These are phyloP conservation scores for Tinea pellionella DNA, from an alignment of 2,888 invertebrate species.

Conservation along the genomic window DNA sequence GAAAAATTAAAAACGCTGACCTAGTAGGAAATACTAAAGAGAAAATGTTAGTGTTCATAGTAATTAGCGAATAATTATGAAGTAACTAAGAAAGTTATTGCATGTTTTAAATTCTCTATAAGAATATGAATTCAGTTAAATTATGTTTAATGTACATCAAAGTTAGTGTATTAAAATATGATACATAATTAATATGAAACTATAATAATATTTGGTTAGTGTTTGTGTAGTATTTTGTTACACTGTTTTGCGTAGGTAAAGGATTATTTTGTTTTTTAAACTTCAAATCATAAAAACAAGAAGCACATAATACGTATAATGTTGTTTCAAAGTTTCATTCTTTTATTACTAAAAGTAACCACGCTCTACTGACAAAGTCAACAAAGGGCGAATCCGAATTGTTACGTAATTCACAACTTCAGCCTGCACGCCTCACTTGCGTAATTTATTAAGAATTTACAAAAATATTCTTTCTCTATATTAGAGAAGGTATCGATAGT, in stretches of 20 bases:
- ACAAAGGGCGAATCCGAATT: slow-evolving; percentile 6
- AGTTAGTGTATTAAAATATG: too few relatives aligned
- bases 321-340: neutral
- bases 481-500: neutral
- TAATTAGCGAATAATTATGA: neutral
- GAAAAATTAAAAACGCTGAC: neutral
- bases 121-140: too few relatives aligned
- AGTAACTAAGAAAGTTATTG: too few relatives aligned
- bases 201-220: too few relatives aligned
- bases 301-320: neutral
- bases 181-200: too few relatives aligned
- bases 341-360: slow-evolving; percentile 1
- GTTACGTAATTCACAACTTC: slow-evolving; percentile 5
- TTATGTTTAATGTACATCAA: too few relatives aligned
- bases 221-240: neutral
- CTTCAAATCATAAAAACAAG: neutral
- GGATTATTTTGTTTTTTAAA: neutral
- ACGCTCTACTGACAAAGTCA: slow-evolving; percentile 6
- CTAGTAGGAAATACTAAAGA: neutral
- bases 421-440: slow-evolving; percentile 3
- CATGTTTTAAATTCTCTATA: too few relatives aligned
- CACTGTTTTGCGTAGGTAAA: neutral
- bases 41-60: neutral
- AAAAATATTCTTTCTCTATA: neutral
- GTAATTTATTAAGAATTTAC: slow-evolving; percentile 3